These are phyloP conservation scores for Ceratina japonica DNA, from an alignment of 1,140 invertebrate species.

Conservation along the genomic window DNA sequence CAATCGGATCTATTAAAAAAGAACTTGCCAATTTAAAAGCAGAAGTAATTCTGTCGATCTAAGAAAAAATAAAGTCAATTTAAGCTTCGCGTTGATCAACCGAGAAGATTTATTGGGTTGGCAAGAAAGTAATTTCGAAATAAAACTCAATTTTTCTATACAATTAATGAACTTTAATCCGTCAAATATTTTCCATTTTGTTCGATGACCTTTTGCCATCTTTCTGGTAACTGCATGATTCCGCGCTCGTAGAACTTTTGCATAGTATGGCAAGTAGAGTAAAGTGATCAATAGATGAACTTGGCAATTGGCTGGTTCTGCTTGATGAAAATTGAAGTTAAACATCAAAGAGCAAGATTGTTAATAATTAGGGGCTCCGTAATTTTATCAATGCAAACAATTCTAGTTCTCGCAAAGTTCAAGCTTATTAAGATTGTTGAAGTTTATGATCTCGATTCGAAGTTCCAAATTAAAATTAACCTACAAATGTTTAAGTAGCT, in stretches of 20 bases:
- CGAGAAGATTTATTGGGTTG: too few species aligned
- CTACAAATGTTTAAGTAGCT: too few species aligned
- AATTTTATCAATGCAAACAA: not conserved
- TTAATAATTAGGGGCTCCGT: not conserved
- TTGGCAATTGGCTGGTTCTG: not conserved
- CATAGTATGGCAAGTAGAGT: too few species aligned
- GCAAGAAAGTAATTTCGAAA: too few species aligned
- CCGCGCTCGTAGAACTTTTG: too few species aligned
- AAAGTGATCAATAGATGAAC: too few species aligned
- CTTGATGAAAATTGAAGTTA: not conserved
- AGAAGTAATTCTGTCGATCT: not conserved
- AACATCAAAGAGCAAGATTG: not conserved
- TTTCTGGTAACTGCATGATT: too few species aligned
- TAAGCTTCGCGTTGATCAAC: too few species aligned
- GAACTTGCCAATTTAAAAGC: constrained; percentile 23
- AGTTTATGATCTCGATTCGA: not conserved
- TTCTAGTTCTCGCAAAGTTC: not conserved
- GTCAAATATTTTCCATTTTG: too few species aligned
- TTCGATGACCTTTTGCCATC: too few species aligned
- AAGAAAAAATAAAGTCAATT: not conserved
- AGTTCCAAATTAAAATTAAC: not conserved
- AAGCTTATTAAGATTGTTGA: not conserved
- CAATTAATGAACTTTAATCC: too few species aligned
- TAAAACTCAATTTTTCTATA: too few species aligned
- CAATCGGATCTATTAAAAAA: constrained; percentile 17